Percentiles rank a stretch among this genome's conserved stretches.
Evolutionary conservation across 2,113 vertebrate genomes (phyloP).

Genomic region (Polypterus bichir): DNA sequence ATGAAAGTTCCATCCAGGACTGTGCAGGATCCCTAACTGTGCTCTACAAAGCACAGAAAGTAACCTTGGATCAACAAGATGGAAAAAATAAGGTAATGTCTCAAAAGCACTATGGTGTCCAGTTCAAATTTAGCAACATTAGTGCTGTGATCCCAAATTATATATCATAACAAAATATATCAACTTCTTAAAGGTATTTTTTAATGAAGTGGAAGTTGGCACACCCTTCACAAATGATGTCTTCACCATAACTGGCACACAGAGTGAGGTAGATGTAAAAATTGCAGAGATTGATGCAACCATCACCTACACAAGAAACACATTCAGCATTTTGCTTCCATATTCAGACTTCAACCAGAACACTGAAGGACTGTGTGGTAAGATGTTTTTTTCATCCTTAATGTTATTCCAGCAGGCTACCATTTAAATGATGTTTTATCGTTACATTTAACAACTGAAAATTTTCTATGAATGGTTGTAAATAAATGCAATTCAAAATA

Average conservation of each 20-base stretch:
- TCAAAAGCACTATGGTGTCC: background rate
- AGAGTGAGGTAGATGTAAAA: slow-evolving; percentile 51
- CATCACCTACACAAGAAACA: slow-evolving; percentile 50
- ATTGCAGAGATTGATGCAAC: slow-evolving; percentile 36
- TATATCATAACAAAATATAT: background rate
- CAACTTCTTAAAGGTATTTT: slow-evolving; percentile 37
- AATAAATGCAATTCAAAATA: too few relatives aligned
- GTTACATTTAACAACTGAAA: too few relatives aligned
- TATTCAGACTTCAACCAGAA: slow-evolving; percentile 52
- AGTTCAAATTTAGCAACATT: too few relatives aligned
- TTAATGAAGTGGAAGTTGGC: slow-evolving; percentile 35
- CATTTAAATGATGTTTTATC: too few relatives aligned
- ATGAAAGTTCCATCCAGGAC: slow-evolving; percentile 35
- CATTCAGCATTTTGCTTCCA: slow-evolving; percentile 51
- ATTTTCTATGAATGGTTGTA: too few relatives aligned
- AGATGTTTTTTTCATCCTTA: slow-evolving; percentile 13
- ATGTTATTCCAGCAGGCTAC: background rate
- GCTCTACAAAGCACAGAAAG: slow-evolving; percentile 38
- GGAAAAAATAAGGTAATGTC: slow-evolving; percentile 48
- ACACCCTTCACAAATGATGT: slow-evolving; percentile 43
- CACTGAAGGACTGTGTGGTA: slow-evolving; percentile 64
- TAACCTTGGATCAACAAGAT: slow-evolving; percentile 35
- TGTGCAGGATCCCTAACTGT: slow-evolving; percentile 51
- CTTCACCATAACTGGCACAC: slow-evolving; percentile 33
- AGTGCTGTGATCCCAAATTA: background rate